Conservation (phyloP, 1,140 invertebrate genomes). For the Cyphomyrmex costatus region DNA sequence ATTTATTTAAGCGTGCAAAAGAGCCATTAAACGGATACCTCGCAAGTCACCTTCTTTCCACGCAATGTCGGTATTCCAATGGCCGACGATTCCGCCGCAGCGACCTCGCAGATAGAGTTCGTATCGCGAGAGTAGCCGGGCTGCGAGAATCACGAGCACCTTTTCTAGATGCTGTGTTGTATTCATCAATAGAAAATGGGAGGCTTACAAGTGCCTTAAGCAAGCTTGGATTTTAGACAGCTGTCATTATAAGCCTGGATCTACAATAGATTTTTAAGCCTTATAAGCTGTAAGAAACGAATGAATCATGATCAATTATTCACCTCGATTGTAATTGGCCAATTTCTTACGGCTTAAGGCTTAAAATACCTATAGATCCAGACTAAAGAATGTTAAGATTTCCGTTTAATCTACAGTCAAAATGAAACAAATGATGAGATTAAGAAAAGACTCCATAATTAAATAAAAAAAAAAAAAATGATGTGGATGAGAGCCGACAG, state of each 20-base stretch:
- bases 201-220: conserved; percentile 1
- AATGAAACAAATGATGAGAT: neutral
- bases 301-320: too few species aligned
- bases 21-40: conserved; percentile 71
- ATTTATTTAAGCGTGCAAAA: conserved; percentile 79
- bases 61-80: conserved; percentile 66
- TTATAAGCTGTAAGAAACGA: too few species aligned
- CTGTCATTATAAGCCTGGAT: too few species aligned
- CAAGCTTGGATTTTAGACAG: neutral
- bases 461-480: too few species aligned
- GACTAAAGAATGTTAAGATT: neutral
- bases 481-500: too few species aligned
- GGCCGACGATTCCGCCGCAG: conserved; percentile 37
- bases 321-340: too few species aligned
- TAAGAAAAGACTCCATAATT: too few species aligned
- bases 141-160: too few species aligned
- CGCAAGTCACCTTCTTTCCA: conserved; percentile 64
- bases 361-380: too few species aligned
- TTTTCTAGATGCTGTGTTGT: conserved; percentile 5
- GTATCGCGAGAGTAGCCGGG: neutral
- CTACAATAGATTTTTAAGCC: too few species aligned
- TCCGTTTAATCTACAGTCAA: neutral
- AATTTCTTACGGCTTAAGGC: too few species aligned
- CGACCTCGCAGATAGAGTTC: conserved; percentile 30
- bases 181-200: neutral